Percentiles rank a stretch among this genome's conserved stretches.
Conservation (phyloP, 1,140 invertebrate genomes). For the Ostrea denselamellosa region DNA sequence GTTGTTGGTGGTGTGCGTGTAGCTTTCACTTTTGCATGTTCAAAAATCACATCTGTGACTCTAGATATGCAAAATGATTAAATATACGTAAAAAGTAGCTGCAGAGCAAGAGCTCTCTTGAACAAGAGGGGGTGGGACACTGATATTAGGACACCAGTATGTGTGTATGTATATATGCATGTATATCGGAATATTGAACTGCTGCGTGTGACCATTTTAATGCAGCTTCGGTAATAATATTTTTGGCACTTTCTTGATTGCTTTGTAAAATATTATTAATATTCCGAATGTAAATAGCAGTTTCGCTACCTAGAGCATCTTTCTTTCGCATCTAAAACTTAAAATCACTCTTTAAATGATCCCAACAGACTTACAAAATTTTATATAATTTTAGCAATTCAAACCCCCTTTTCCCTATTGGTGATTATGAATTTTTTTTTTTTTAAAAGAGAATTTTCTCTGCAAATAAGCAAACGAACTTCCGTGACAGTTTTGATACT, state of each 20-base stretch:
- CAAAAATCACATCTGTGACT: too few relatives aligned
- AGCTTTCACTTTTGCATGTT: too few relatives aligned
- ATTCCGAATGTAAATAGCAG: not conserved
- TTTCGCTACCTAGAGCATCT: not conserved
- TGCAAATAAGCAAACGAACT: conserved; percentile 34
- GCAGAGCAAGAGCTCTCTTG: too few relatives aligned
- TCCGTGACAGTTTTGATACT: conserved; percentile 43
- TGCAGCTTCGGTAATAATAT: not conserved
- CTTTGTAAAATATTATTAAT: not conserved
- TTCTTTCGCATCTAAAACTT: not conserved
- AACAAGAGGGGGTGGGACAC: too few relatives aligned
- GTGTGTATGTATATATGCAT: too few relatives aligned
- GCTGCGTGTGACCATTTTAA: not conserved
- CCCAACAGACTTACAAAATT: conserved; percentile 43
- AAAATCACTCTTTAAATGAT: conserved; percentile 46
- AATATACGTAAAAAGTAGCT: too few relatives aligned
- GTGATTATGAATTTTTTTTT: conserved; percentile 21
- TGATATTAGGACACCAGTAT: too few relatives aligned
- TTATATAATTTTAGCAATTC: conserved; percentile 15
- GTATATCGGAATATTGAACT: conserved; percentile 16
- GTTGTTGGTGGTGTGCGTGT: too few relatives aligned
- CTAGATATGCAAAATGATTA: too few relatives aligned
- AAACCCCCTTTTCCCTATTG: conserved; percentile 29
- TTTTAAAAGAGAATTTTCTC: not conserved
- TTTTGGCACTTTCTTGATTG: not conserved